These are phyloP conservation scores for Microcebus lehilahytsara DNA, from an alignment of 2,113 vertebrate genomes.

Conservation along the genomic window DNA sequence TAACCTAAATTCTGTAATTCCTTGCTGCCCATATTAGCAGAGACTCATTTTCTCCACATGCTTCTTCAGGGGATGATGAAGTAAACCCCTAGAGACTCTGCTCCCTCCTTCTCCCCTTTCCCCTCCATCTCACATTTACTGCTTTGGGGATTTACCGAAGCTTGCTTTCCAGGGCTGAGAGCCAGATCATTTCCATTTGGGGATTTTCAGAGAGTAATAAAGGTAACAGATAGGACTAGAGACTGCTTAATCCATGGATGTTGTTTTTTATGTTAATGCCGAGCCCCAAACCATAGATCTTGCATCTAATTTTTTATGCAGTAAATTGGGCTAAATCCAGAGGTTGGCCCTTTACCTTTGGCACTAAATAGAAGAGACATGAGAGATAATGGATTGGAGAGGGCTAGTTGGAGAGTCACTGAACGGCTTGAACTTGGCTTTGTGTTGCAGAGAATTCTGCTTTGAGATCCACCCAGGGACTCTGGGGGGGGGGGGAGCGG, in stretches of 20 bases:
- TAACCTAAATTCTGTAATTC: neutral
- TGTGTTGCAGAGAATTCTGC: neutral
- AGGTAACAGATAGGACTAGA: neutral
- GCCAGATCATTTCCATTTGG: neutral
- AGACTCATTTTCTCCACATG: neutral
- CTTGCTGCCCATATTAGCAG: neutral
- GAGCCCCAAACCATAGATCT: neutral
- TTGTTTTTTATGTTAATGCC: neutral
- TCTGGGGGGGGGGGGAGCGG: neutral
- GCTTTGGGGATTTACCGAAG: neutral
- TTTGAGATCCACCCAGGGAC: neutral
- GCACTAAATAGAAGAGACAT: neutral
- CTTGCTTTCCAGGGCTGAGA: neutral
- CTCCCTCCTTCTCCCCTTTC: neutral
- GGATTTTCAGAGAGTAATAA: slow-evolving; percentile 32
- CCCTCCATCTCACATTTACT: neutral
- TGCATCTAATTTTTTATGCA: neutral
- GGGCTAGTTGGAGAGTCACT: neutral
- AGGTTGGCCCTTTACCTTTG: neutral
- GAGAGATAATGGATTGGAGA: neutral
- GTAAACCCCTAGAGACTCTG: neutral
- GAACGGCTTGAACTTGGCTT: neutral
- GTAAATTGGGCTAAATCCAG: slow-evolving; percentile 30
- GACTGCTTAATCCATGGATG: neutral
- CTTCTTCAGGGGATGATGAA: neutral